Conservation (phyloP, 2,888 invertebrate species). For the Subacronicta megacephala region DNA sequence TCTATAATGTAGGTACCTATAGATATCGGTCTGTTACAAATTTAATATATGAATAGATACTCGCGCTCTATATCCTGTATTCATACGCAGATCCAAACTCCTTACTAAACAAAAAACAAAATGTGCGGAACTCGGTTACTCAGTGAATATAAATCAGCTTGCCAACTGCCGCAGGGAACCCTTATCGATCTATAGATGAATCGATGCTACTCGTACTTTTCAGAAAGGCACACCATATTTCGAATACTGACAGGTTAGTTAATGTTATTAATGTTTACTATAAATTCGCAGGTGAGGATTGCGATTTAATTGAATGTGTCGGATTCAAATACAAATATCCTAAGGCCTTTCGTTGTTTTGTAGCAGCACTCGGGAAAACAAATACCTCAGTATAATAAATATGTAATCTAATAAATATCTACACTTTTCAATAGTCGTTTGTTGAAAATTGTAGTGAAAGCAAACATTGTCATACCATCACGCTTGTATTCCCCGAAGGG, state of each 20-base stretch:
- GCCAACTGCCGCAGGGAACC: constrained; percentile 26
- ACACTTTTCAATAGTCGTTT: too few species aligned
- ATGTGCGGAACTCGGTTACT: constrained; percentile 31
- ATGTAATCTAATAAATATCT: too few species aligned
- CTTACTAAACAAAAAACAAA: constrained; percentile 44
- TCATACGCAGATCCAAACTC: constrained; percentile 13
- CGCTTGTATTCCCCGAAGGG: too few species aligned
- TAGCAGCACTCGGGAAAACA: too few species aligned
- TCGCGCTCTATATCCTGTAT: neutral
- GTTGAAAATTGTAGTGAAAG: too few species aligned
- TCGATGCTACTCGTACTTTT: constrained; percentile 47
- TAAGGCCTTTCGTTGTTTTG: too few species aligned
- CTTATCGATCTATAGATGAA: constrained; percentile 30
- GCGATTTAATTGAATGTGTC: constrained; percentile 18
- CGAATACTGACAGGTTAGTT: constrained; percentile 27
- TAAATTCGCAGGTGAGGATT: constrained; percentile 9
- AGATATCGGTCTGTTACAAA: too few species aligned
- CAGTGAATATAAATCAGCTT: constrained; percentile 56
- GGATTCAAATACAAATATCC: neutral
- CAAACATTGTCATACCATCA: too few species aligned
- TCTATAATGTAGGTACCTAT: too few species aligned
- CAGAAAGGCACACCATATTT: constrained; percentile 29
- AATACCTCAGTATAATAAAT: too few species aligned
- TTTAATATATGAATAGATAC: too few species aligned
- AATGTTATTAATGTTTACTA: constrained; percentile 22